phyloP scores from a whole-genome alignment of 1,140 invertebrate species.

The Dolichoris vasculosae region DNA sequence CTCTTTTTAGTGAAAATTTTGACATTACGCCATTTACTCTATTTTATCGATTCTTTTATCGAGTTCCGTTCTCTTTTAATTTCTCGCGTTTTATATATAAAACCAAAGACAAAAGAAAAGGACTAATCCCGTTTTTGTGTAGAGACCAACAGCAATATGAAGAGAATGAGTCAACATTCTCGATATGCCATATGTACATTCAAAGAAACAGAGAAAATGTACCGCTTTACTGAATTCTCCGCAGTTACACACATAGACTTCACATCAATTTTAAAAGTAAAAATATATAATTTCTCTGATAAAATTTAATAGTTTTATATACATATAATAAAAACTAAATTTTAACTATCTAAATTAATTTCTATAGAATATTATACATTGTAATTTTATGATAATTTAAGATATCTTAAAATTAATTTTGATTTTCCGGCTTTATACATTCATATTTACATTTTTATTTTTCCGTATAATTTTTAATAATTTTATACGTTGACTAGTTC shows the following conservation, averaged over 20 bases:
- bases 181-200: not conserved
- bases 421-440: too few relatives aligned
- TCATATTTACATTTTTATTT: too few relatives aligned
- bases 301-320: not conserved
- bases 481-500: too few relatives aligned
- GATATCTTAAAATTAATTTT: too few relatives aligned
- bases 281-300: not conserved
- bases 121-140: not conserved
- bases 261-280: not conserved
- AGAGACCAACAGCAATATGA: not conserved
- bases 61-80: not conserved
- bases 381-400: too few relatives aligned
- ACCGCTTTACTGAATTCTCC: slow-evolving; percentile 43
- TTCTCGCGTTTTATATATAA: not conserved
- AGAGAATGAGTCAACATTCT: not conserved
- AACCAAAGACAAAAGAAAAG: not conserved
- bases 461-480: too few relatives aligned
- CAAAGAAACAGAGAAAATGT: slow-evolving; percentile 39
- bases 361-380: too few relatives aligned
- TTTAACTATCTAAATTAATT: too few relatives aligned
- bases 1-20: not conserved
- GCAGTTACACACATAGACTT: not conserved
- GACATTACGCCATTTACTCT: not conserved
- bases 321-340: not conserved
- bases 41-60: not conserved